Base-by-base conservation (phyloP, 1,140 invertebrate genomes). In the Centruroides sculpturatus region DNA sequence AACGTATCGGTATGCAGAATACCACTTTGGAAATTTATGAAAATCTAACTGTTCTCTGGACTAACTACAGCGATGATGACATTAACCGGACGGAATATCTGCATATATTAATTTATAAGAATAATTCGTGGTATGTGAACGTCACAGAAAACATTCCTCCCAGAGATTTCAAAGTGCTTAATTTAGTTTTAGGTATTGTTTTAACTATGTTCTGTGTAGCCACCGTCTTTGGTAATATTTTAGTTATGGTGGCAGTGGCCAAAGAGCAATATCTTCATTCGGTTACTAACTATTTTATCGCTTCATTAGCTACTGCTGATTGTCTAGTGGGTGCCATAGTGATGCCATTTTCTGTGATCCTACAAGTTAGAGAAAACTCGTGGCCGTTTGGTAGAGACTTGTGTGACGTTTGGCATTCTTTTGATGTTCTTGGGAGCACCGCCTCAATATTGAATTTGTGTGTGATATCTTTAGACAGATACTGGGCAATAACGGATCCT, bases 401-500 rank as follows among this genome's bases (percentile, higher is more conserved):
- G 84, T 98, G 95, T 73, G 92, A 97, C 67, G 83, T 96, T 4
- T 99, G 95, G 95, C 83, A 93, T 55, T 95, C 90, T 0, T 75
- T 97, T 54, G 96, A 98, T 73, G 93, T 99, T 1, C 81, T 98
- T 8, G 97, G 94, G 70, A 92, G 87, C 60, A 92, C 93, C 0
- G 92, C 93, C 0, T 94, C 90, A 3, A 98, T 99, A 69, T 77
- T 98, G 9, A 98, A 98, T 76, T 77, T 99, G 6, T 99, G 95
- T 74, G 93, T 96, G 1, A 98, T 99, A 67, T 95, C 92, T n/a
- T 74, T 98, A 10, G 73, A 98, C 72, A 80, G 95, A 47, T 98
- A 98, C 74, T 95, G 92, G 86, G 94, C 95, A 51, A 98, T 99
- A 60, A 95, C 90, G 9, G 89, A 97, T 74, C 95, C 96, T 0